Evolutionary conservation across 2,113 vertebrate genomes (phyloP).

Genomic region (Sinocyclocheilus grahami): DNA sequence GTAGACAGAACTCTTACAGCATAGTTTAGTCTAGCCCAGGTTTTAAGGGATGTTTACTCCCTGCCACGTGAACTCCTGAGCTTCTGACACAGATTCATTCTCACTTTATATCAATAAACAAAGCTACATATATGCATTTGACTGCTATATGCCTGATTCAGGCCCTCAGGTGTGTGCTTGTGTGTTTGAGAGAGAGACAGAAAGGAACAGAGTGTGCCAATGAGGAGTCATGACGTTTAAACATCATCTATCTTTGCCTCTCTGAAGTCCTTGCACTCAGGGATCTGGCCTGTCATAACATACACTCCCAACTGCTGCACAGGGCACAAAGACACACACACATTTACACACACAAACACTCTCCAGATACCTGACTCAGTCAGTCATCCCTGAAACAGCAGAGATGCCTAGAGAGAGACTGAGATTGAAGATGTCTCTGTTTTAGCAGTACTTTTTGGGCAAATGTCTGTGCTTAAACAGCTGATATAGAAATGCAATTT

Average conservation of each 20-base stretch:
- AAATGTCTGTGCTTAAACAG: slow-evolving; percentile 6
- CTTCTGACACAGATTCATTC: slow-evolving; percentile 34
- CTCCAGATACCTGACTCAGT: slow-evolving; percentile 47
- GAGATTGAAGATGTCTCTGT: not conserved
- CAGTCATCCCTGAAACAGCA: slow-evolving; percentile 52
- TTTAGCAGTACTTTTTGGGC: not conserved
- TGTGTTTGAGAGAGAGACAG: slow-evolving; percentile 26
- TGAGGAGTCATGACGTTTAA: slow-evolving; percentile 52
- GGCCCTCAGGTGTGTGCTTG: slow-evolving; percentile 23
- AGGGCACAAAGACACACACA: slow-evolving; percentile 42
- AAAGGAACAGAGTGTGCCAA: not conserved
- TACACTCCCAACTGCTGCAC: slow-evolving; percentile 44
- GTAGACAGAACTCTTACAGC: slow-evolving; percentile 11
- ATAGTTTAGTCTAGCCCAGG: slow-evolving; percentile 43
- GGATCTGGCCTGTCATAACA: slow-evolving; percentile 59
- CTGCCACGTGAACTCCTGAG: slow-evolving; percentile 19
- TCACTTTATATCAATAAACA: slow-evolving; percentile 46
- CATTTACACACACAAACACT: slow-evolving; percentile 38
- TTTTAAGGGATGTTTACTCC: slow-evolving; percentile 44
- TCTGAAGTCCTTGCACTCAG: slow-evolving; percentile 51
- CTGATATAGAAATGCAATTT: not conserved
- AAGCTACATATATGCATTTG: slow-evolving; percentile 20
- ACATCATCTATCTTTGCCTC: slow-evolving; percentile 58
- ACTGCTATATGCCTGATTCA: slow-evolving; percentile 15
- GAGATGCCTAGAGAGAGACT: slow-evolving; percentile 31